phyloP scores from a whole-genome alignment of 1,140 invertebrate genomes.

The Berghia stephanieae region DNA sequence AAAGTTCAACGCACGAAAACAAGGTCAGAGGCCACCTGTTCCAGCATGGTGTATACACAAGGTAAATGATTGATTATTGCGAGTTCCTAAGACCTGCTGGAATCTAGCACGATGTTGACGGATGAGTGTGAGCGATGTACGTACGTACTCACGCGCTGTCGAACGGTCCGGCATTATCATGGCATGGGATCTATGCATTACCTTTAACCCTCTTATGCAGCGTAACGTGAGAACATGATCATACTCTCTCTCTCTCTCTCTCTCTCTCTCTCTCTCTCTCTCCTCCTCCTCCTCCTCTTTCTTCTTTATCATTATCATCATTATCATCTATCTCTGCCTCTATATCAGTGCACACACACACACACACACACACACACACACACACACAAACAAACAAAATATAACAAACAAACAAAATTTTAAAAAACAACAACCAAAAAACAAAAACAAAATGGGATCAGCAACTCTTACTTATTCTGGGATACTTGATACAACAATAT shows the following conservation, averaged over 20 bases:
- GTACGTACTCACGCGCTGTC: no score
- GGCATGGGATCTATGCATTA: no score
- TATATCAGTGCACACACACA: slow-evolving; percentile 8
- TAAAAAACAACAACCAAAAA: not conserved
- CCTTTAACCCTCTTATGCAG: not conserved
- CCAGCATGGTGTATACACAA: no score
- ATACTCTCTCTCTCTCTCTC: not conserved
- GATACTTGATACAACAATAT: no score
- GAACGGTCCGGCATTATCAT: no score
- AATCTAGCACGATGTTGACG: no score
- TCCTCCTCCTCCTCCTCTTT: not conserved
- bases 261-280: slow-evolving; percentile 9
- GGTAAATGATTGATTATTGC: no score
- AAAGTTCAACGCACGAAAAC: no score
- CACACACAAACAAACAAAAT: not conserved
- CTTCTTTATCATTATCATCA: not conserved
- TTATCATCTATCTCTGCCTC: slow-evolving; percentile 11
- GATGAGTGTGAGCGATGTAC: no score
- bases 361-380: not conserved
- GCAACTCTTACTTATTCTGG: no score
- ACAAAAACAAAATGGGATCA: not conserved
- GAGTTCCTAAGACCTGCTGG: no score
- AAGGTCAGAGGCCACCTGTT: no score
- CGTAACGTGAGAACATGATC: not conserved
- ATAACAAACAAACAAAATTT: not conserved